Evolutionary conservation across 2,797 vertebrate species (phyloP).

Genomic region (Rallus crepitans): DNA sequence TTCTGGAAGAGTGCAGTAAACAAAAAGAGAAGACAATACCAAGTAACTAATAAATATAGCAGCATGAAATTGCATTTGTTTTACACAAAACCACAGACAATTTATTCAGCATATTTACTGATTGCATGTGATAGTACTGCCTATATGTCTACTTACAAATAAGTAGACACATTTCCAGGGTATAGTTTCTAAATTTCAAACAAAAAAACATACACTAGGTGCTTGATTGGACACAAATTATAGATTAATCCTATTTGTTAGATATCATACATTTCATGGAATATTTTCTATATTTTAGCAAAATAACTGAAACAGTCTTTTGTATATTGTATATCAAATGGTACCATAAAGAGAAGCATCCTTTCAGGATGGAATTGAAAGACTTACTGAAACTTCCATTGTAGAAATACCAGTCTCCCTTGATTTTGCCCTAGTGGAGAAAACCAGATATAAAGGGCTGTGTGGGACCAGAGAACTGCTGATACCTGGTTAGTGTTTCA

Average conservation of each 20-base stretch:
- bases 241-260: not conserved
- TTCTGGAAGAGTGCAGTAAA: not conserved
- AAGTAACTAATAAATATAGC: not conserved
- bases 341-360: not conserved
- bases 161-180: not conserved
- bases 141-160: not conserved
- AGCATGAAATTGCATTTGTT: not conserved
- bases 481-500: not conserved
- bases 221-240: not conserved
- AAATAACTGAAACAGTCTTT: not conserved
- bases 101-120: not conserved
- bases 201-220: not conserved
- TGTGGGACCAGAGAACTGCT: not conserved
- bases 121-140: not conserved
- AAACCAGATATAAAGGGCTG: not conserved
- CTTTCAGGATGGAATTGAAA: not conserved
- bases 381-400: not conserved
- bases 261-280: not conserved
- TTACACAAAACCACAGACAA: not conserved
- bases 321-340: not conserved
- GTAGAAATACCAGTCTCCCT: not conserved
- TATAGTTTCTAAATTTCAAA: not conserved
- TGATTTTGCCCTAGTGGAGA: not conserved
- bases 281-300: not conserved
- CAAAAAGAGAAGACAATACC: not conserved